phyloP scores from a whole-genome alignment of 53 echinoderm and acorn worm genomes.

The Holothuria leucospilota region DNA sequence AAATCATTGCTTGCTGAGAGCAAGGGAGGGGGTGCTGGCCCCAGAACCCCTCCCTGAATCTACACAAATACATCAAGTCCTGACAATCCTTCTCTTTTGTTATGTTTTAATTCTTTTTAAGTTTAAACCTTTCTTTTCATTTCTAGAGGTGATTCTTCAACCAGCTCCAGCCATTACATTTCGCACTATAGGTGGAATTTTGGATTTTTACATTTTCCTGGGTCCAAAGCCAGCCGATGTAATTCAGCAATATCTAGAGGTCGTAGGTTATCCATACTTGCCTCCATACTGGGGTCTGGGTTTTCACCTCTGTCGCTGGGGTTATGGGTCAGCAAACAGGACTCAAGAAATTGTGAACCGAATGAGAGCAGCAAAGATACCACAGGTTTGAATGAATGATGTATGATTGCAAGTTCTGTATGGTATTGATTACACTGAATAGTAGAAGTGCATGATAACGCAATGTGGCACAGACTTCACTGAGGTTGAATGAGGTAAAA shows the following conservation, averaged over 20 bases:
- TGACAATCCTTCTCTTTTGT: no score
- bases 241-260: conserved; percentile 89
- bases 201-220: conserved; percentile 97
- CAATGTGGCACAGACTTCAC: no score
- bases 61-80: no score
- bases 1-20: no score
- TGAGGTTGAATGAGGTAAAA: no score
- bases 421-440: no score
- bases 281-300: conserved; percentile 96
- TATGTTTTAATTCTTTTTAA: no score
- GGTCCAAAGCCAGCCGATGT: conserved; percentile 88
- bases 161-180: conserved; percentile 96
- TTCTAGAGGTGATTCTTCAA: conserved; percentile 75
- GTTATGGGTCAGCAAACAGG: conserved; percentile 78
- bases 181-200: conserved; percentile 95
- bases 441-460: no score
- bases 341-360: conserved; percentile 81
- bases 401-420: background rate
- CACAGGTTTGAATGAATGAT: conserved; percentile 68
- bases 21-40: no score
- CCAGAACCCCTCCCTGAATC: no score
- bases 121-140: no score
- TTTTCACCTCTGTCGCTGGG: conserved; percentile 97
- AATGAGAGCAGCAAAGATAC: conserved; percentile 81
- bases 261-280: conserved; percentile 87